Base-by-base conservation (phyloP, 1,140 invertebrate species). In the Teleopsis dalmanni region DNA sequence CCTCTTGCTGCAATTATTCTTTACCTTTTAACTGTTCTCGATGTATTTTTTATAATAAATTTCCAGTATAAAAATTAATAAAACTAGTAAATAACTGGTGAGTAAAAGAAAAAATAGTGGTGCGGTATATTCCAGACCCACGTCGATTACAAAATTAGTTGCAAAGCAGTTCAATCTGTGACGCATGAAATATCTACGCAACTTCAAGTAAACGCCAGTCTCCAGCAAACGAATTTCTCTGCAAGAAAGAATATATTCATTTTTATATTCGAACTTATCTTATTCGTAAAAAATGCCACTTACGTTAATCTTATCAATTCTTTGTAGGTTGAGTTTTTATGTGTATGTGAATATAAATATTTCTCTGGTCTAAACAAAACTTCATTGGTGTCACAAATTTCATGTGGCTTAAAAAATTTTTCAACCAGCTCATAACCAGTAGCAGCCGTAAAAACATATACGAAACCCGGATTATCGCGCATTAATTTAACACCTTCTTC, bases 351-450 rank as follows among this genome's bases (percentile, higher is more conserved):
- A 11, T 62, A 62, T 6, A 65, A 26, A 26, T 52, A 22, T 13
- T 58, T 41, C 9, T 69, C 61, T 7, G 63, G 59, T 10, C 62
- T 43, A 13, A 69, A 58, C 0, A 58, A 14, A 16, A 69, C 45
- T 23, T 69, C 61, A 36, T 69, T 69, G 2, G 69, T 47, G 44
- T 69, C 65, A 36, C 65, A 69, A 10, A 69, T 65, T 45, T 69
- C 47, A 9, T 65, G 49, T 13, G 60, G 59, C 1, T 55, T 57
- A 19, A 57, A 69, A 29, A 50, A 51, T 0, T 53, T 48, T 29
- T 69, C 61, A 22, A 69, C 56, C 33, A 66, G 57, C 8, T 48
- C 51, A 51, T 61, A 65, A 3, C 58, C 55, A 1, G 61, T 55
- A 1, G 58, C 58, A 1, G 61, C 38, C 41, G 66, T 65, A 19